phyloP scores from a whole-genome alignment of 2,888 invertebrate species.

The Abrostola tripartita region DNA sequence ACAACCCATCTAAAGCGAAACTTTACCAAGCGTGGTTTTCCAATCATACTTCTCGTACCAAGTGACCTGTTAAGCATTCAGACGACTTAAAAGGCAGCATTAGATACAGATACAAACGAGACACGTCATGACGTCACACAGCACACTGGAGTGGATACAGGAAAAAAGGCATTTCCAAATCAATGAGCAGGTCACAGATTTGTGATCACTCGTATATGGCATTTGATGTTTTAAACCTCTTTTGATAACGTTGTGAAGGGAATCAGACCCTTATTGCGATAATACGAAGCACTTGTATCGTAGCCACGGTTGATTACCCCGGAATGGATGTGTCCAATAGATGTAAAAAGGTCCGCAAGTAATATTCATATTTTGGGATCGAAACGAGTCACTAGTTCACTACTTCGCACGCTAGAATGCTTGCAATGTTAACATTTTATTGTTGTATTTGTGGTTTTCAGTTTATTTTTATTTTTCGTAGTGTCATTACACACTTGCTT shows the following conservation, averaged over 20 bases:
- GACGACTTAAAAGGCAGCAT: slow-evolving; percentile 1
- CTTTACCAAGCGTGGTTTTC: no score
- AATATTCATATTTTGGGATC: neutral
- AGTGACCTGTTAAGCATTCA: no score
- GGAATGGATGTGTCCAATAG: slow-evolving; percentile 21
- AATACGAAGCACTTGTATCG: neutral
- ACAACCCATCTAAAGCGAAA: no score
- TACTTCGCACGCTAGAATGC: neutral
- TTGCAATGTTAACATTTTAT: neutral
- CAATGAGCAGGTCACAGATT: slow-evolving; percentile 48
- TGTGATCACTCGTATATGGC: slow-evolving; percentile 40
- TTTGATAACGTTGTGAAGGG: slow-evolving; percentile 30
- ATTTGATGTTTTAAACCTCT: slow-evolving; percentile 51
- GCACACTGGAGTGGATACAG: slow-evolving; percentile 13
- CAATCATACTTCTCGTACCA: no score
- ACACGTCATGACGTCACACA: slow-evolving; percentile 36
- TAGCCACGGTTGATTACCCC: slow-evolving; percentile 28
- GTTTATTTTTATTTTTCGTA: neutral
- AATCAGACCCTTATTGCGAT: slow-evolving; percentile 9
- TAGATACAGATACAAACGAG: slow-evolving; percentile 38
- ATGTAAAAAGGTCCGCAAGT: slow-evolving; percentile 11
- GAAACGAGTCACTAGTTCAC: neutral
- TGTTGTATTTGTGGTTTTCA: neutral
- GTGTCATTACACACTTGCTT: no score
- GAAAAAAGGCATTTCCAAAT: slow-evolving; percentile 44